A percentile compares a stretch with the other conserved stretches of the same genome.
Evolutionary conservation across 2,888 invertebrate species (phyloP).

Genomic region (Nymphalis c-album): DNA sequence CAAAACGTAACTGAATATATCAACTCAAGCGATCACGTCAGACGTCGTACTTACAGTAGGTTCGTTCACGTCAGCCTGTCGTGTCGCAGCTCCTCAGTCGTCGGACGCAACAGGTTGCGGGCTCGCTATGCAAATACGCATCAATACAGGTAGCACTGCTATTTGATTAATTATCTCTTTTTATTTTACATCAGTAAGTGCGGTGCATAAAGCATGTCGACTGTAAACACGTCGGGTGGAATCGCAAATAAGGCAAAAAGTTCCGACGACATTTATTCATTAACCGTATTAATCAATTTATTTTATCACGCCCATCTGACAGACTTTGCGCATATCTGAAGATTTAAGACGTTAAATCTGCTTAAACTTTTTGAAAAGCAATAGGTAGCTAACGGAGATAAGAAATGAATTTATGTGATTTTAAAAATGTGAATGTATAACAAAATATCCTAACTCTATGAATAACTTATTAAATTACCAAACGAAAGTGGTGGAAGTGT

Average conservation of each 20-base stretch:
- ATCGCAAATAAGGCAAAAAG: slow-evolving; percentile 1
- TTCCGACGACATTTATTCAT: slow-evolving; percentile 5
- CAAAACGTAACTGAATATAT: too few relatives aligned
- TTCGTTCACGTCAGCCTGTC: too few relatives aligned
- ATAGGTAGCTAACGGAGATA: neutral
- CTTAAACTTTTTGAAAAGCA: too few relatives aligned
- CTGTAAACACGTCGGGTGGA: slow-evolving; percentile 8
- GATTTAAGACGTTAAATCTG: neutral
- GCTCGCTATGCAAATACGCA: slow-evolving; percentile 12
- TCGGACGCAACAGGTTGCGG: slow-evolving; percentile 5
- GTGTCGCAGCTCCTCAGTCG: neutral
- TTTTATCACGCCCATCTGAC: neutral
- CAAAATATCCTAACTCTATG: too few relatives aligned
- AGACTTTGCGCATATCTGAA: neutral
- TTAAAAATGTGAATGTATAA: neutral
- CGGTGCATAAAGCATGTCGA: slow-evolving; percentile 7
- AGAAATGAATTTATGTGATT: neutral
- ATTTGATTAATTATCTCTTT: slow-evolving; percentile 14
- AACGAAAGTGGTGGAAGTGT: too few relatives aligned
- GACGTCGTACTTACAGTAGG: too few relatives aligned
- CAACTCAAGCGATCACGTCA: too few relatives aligned
- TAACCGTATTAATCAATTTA: slow-evolving; percentile 6
- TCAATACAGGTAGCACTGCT: slow-evolving; percentile 21
- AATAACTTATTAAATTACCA: too few relatives aligned
- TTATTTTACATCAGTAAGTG: slow-evolving; percentile 5